Percentiles rank a stretch among this genome's conserved stretches.
Evolutionary conservation across 2,888 invertebrate species (phyloP).

Genomic region (Operophtera brumata): DNA sequence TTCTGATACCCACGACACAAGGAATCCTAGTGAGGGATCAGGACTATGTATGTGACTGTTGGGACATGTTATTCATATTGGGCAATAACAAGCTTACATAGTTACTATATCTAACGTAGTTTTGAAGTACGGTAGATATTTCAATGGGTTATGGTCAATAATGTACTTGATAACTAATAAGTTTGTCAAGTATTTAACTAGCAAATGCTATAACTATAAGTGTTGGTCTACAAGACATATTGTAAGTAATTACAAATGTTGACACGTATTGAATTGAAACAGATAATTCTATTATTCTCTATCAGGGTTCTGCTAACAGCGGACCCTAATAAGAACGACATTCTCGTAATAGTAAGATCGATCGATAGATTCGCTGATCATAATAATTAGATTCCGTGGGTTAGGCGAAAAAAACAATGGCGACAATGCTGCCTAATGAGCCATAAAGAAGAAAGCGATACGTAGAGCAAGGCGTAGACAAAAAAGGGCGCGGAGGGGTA

Average conservation of each 20-base stretch:
- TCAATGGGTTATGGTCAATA: no score
- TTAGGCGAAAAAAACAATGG: conserved; percentile 77
- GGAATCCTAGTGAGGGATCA: no score
- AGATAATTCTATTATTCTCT: no score
- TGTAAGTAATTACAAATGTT: no score
- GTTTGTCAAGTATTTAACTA: no score
- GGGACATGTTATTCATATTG: no score
- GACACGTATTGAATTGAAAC: no score
- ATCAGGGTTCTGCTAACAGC: conserved; percentile 2
- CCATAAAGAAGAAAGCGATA: conserved; percentile 81
- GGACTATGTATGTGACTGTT: no score
- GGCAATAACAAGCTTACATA: conserved; percentile 1
- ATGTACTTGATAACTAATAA: no score
- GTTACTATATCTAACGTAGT: background rate
- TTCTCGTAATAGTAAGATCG: conserved; percentile 40
- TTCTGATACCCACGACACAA: no score
- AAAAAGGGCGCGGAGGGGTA: conserved; percentile 73
- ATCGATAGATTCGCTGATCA: conserved; percentile 64
- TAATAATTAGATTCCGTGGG: conserved; percentile 75
- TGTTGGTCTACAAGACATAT: no score
- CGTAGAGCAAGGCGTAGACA: conserved; percentile 80
- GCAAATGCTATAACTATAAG: no score
- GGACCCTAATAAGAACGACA: conserved; percentile 14
- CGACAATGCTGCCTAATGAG: conserved; percentile 79
- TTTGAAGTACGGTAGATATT: background rate